Conservation (phyloP, 2,797 vertebrate genomes). For the Prunella strophiata region DNA sequence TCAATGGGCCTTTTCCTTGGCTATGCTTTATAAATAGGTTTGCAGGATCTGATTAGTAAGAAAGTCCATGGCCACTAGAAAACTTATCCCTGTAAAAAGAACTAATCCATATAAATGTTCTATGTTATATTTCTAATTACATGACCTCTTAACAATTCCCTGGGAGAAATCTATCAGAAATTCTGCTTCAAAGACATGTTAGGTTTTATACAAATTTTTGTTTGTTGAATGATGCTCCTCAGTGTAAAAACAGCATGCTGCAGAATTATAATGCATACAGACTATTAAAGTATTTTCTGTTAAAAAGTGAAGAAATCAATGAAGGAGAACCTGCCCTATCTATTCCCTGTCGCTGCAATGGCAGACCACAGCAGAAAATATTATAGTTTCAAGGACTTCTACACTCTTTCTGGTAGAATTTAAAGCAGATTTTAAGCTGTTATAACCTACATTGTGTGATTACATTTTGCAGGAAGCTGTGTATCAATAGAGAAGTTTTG, state of each 20-base stretch:
- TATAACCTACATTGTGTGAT: not conserved
- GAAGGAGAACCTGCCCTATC: not conserved
- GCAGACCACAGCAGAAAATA: not conserved
- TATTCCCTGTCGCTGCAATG: not conserved
- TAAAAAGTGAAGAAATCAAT: not conserved
- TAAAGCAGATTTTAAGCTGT: not conserved
- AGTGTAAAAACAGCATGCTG: not conserved
- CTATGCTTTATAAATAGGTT: constrained; percentile 32
- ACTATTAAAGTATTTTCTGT: not conserved
- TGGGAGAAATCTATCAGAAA: not conserved
- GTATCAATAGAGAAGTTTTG: not conserved
- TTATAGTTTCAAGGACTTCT: not conserved
- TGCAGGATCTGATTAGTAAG: constrained; percentile 20
- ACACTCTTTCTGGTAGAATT: not conserved
- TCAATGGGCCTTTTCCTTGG: constrained; percentile 2
- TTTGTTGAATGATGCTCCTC: not conserved
- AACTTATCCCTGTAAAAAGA: not conserved
- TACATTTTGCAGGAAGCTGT: not conserved
- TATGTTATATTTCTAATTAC: constrained; percentile 2
- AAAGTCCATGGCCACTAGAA: not conserved
- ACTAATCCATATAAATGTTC: not conserved
- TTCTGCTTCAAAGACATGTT: not conserved
- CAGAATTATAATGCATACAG: not conserved
- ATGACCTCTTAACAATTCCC: not conserved
- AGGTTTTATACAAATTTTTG: not conserved